phyloP scores from a whole-genome alignment of 53 echinoderm and acorn worm species.

The Holothuria scabra region DNA sequence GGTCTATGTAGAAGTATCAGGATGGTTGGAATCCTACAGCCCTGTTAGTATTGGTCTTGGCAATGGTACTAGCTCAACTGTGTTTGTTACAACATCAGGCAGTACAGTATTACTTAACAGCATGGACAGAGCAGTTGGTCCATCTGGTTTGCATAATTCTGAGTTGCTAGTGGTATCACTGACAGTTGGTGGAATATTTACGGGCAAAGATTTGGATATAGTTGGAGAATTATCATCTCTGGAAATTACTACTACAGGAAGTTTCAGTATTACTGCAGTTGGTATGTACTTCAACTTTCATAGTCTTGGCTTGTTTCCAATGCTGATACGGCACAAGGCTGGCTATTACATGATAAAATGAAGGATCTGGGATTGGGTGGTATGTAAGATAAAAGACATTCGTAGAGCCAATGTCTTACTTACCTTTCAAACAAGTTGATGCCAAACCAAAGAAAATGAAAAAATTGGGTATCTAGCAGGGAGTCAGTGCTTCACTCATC shows the following conservation, averaged over 20 bases:
- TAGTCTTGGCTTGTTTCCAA: too few relatives aligned
- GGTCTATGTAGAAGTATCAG: constrained; percentile 47
- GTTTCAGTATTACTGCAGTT: constrained; percentile 55
- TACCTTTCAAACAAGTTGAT: too few relatives aligned
- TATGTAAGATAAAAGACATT: too few relatives aligned
- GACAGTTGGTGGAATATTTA: constrained; percentile 51
- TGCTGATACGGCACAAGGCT: too few relatives aligned
- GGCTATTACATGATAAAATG: too few relatives aligned
- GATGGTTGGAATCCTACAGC: constrained; percentile 51
- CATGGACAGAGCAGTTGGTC: constrained; percentile 37
- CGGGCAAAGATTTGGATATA: constrained; percentile 57
- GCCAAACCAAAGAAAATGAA: too few relatives aligned
- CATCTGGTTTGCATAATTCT: constrained; percentile 38
- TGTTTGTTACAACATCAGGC: constrained; percentile 53
- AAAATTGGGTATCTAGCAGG: too few relatives aligned
- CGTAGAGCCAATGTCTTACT: too few relatives aligned
- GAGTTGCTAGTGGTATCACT: constrained; percentile 46
- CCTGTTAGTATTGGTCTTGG: constrained; percentile 52
- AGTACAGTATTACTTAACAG: constrained; percentile 65
- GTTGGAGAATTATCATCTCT: constrained; percentile 36
- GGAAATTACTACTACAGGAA: constrained; percentile 46
- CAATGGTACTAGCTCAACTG: constrained; percentile 12
- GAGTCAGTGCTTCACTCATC: too few relatives aligned
- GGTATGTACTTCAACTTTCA: too few relatives aligned
- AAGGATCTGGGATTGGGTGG: too few relatives aligned